Evolutionary conservation across 2,888 invertebrate genomes (phyloP).

Genomic region (Neoascia interrupta): DNA sequence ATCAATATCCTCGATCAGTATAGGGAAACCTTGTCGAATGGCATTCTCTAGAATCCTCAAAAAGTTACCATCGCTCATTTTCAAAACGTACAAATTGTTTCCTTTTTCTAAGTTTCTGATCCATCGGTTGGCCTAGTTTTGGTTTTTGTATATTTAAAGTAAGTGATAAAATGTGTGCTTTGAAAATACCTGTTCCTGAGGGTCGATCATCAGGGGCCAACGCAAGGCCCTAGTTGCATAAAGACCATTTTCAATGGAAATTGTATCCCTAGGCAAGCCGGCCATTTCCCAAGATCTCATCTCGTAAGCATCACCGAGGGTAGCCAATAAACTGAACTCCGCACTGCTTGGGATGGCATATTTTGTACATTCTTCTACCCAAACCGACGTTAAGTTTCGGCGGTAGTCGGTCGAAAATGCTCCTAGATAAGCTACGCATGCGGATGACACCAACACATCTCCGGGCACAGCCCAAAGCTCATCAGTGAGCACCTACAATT

Average conservation of each 20-base stretch:
- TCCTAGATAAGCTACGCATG: slow-evolving; percentile 94
- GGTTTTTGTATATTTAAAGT: no score
- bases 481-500: slow-evolving; percentile 82
- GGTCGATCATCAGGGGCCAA: slow-evolving; percentile 97
- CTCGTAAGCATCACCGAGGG: slow-evolving; percentile 91
- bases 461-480: slow-evolving; percentile 89
- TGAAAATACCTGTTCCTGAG: slow-evolving; percentile 89
- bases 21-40: slow-evolving; percentile 91
- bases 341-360: slow-evolving; percentile 86
- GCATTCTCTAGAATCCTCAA: slow-evolving; percentile 88
- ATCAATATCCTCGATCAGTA: slow-evolving; percentile 92
- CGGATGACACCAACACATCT: slow-evolving; percentile 92
- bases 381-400: slow-evolving; percentile 83
- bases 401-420: slow-evolving; percentile 90
- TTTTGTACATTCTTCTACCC: slow-evolving; percentile 85
- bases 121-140: slow-evolving; percentile 95
- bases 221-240: slow-evolving; percentile 90
- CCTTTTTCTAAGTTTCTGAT: slow-evolving; percentile 91
- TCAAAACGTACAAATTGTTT: slow-evolving; percentile 87
- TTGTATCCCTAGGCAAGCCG: slow-evolving; percentile 91
- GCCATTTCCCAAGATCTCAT: slow-evolving; percentile 94
- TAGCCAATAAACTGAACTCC: slow-evolving; percentile 84
- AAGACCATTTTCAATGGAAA: slow-evolving; percentile 96
- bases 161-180: no score
- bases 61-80: slow-evolving; percentile 88